Evolutionary conservation across 2,797 vertebrate species (phyloP).

Genomic region (Macrochelys suwanniensis): DNA sequence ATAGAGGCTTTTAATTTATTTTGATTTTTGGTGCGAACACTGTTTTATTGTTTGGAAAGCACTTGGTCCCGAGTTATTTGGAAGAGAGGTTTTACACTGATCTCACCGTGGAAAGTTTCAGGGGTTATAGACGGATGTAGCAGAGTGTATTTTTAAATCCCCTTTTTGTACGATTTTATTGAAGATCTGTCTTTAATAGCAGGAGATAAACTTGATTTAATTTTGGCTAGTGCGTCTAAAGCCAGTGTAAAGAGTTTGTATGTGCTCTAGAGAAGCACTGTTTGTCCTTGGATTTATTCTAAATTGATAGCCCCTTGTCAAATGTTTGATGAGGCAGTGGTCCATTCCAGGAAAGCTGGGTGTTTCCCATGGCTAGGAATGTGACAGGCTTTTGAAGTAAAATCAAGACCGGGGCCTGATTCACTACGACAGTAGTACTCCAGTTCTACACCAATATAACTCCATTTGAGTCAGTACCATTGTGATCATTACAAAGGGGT

Average conservation of each 20-base stretch:
- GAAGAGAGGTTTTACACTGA: constrained; percentile 6
- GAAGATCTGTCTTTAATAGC: neutral
- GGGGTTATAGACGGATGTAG: neutral
- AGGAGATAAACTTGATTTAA: neutral
- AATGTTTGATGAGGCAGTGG: neutral
- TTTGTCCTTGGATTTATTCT: constrained; percentile 7
- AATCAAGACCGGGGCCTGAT: neutral
- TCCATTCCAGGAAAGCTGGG: constrained; percentile 6
- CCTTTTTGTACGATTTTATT: neutral
- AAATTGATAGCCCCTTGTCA: constrained; percentile 19
- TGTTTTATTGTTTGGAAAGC: constrained; percentile 26
- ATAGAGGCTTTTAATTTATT: neutral
- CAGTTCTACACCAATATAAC: neutral
- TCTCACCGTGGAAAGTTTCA: constrained; percentile 1
- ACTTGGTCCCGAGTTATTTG: neutral
- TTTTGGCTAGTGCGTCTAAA: neutral
- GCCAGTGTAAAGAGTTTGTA: neutral
- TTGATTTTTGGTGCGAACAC: constrained; percentile 16
- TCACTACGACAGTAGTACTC: neutral
- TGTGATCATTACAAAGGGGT: neutral
- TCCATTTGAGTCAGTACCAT: neutral
- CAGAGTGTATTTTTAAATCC: neutral
- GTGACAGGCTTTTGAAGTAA: neutral
- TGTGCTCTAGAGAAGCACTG: neutral
- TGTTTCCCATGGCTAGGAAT: neutral